Conservation (phyloP, 2,113 vertebrate species). For the Neolamprologus sp. region DNA sequence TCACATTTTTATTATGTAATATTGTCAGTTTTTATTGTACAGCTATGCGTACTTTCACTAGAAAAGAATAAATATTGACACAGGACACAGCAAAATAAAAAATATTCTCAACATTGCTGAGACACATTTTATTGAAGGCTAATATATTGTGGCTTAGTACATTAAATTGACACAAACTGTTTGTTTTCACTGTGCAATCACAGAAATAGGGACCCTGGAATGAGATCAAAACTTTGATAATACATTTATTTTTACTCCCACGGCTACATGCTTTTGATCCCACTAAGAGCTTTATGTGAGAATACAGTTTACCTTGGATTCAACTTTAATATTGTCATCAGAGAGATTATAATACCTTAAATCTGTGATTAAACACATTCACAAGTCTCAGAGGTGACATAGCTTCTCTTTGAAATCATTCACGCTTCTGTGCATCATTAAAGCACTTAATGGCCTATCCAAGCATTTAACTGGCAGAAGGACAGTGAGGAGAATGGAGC, state of each 20-base stretch:
- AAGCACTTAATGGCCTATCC: slow-evolving; percentile 39
- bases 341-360: slow-evolving; percentile 14
- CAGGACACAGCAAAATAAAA: not conserved
- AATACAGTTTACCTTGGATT: slow-evolving; percentile 50
- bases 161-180: not conserved
- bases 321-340: slow-evolving; percentile 36
- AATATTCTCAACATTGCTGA: not conserved
- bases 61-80: not conserved
- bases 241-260: slow-evolving; percentile 23
- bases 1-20: not conserved
- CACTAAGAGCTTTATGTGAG: slow-evolving; percentile 28
- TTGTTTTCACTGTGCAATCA: not conserved
- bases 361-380: slow-evolving; percentile 45
- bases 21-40: not conserved
- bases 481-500: slow-evolving; percentile 28
- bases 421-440: slow-evolving; percentile 35
- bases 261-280: slow-evolving; percentile 39
- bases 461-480: not conserved
- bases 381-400: slow-evolving; percentile 29
- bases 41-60: not conserved
- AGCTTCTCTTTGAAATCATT: slow-evolving; percentile 56
- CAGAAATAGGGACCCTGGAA: slow-evolving; percentile 22
- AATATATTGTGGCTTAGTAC: not conserved
- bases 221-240: slow-evolving; percentile 18
- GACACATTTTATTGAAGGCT: not conserved